These are phyloP conservation scores for Cygnus atratus DNA, from an alignment of 2,113 vertebrate species.

Conservation along the genomic window DNA sequence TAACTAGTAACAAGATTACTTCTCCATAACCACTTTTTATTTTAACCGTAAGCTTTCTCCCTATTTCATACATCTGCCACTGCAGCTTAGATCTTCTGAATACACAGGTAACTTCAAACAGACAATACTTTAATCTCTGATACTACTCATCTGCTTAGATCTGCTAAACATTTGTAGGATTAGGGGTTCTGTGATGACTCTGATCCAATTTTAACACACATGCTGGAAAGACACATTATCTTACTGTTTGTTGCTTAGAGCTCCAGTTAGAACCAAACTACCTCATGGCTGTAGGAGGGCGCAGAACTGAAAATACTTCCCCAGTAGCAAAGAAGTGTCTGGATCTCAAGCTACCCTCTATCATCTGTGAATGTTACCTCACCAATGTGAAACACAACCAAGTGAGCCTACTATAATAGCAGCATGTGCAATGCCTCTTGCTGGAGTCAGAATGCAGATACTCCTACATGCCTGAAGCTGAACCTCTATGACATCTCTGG, in stretches of 20 bases:
- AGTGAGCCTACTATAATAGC: not conserved
- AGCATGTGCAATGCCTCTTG: not conserved
- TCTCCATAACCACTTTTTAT: not conserved
- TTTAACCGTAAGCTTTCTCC: not conserved
- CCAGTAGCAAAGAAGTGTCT: not conserved
- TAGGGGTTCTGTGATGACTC: not conserved
- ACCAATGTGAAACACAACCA: not conserved
- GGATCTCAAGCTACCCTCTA: not conserved
- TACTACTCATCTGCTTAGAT: not conserved
- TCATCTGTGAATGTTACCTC: not conserved
- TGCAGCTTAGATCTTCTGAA: not conserved
- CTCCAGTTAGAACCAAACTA: not conserved
- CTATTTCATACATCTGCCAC: not conserved
- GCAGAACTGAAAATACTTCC: constrained; percentile 13
- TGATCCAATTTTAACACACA: not conserved
- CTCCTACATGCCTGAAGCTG: not conserved
- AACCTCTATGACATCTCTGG: not conserved
- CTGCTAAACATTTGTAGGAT: not conserved
- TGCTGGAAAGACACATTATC: not conserved
- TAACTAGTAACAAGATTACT: not conserved
- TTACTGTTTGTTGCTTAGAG: not conserved
- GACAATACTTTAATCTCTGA: not conserved
- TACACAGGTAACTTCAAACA: not conserved
- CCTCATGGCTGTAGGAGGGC: not conserved
- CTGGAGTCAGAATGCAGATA: not conserved